Evolutionary conservation across 1,140 invertebrate species (phyloP).

Genomic region (Ips typographus): DNA sequence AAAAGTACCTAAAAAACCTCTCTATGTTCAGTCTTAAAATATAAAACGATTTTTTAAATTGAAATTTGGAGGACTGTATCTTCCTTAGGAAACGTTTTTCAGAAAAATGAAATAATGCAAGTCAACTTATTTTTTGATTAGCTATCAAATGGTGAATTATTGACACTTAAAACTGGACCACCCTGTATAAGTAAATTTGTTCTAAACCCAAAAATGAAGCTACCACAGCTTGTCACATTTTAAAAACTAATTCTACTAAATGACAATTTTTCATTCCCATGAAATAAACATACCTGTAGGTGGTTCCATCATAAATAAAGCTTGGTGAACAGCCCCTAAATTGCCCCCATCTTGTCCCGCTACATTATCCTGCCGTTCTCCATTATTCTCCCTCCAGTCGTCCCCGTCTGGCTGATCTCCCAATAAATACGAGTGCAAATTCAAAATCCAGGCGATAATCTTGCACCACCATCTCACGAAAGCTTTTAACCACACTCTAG

Average conservation of each 20-base stretch:
- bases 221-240: not conserved
- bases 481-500: constrained; percentile 87
- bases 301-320: constrained; percentile 74
- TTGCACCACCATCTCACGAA: constrained; percentile 87
- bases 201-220: too few species aligned
- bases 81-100: too few species aligned
- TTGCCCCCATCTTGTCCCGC: constrained; percentile 44
- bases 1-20: too few species aligned
- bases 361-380: constrained; percentile 31
- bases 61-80: too few species aligned
- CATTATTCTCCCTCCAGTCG: constrained; percentile 39
- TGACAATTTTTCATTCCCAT: not conserved
- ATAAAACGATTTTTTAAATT: too few species aligned
- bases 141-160: too few species aligned
- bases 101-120: too few species aligned
- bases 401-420: constrained; percentile 59
- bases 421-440: constrained; percentile 86
- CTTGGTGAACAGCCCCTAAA: constrained; percentile 80
- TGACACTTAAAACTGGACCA: too few species aligned
- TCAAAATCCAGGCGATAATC: constrained; percentile 80
- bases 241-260: not conserved
- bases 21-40: too few species aligned
- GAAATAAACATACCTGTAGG: constrained; percentile 41
- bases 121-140: too few species aligned
- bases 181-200: too few species aligned